Conservation (phyloP, 2,113 vertebrate genomes). For the Aix galericulata region DNA sequence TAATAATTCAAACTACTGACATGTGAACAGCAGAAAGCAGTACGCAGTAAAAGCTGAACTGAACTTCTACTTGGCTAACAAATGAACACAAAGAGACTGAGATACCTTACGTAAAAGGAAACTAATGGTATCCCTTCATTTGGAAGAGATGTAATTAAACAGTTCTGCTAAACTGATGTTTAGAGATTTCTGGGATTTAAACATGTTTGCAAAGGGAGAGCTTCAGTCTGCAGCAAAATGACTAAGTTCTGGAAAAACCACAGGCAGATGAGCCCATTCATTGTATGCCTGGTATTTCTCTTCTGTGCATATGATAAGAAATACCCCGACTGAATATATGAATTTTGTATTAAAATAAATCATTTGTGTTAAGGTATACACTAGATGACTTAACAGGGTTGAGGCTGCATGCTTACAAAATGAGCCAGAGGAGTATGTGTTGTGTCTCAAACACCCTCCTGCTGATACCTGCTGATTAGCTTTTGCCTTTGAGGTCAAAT, state of each 20-base stretch:
- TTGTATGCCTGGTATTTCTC: neutral
- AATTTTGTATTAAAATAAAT: neutral
- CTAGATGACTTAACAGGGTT: neutral
- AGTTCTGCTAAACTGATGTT: neutral
- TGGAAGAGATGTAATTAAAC: neutral
- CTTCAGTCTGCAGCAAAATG: neutral
- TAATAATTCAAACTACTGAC: too few species aligned
- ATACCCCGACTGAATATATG: neutral
- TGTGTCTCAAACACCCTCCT: neutral
- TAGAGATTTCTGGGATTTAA: neutral
- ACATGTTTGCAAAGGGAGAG: neutral
- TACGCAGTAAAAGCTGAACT: too few species aligned
- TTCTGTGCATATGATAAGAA: neutral
- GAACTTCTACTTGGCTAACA: too few species aligned
- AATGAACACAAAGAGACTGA: too few species aligned
- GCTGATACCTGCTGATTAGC: neutral
- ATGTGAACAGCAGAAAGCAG: too few species aligned
- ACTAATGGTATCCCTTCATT: neutral
- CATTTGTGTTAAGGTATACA: accelerated
- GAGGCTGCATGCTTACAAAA: neutral
- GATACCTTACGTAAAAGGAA: accelerated
- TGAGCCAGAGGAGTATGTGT: neutral
- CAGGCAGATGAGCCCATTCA: neutral
- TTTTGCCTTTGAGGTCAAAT: neutral
- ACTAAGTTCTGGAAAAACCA: neutral